Base-by-base conservation (phyloP, 2,113 vertebrate species). In the Dryoscopus gambensis region DNA sequence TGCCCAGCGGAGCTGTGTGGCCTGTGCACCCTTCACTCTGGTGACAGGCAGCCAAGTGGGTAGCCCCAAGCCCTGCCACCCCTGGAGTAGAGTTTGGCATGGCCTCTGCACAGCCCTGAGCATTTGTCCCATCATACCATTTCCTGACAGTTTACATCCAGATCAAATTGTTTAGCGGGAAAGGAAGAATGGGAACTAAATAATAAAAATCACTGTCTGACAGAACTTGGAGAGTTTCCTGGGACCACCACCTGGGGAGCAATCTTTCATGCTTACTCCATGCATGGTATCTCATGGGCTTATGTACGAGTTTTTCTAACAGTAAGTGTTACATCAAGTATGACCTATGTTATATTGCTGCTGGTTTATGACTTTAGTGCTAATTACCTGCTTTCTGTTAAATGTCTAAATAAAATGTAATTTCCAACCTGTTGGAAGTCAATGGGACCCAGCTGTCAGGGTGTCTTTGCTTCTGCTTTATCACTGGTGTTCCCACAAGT, bases 331-430 rank as follows among this genome's bases (percentile, higher is more conserved):
- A 63, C 79, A 91, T 87, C 44, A 59, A 53, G 22, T 94, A 60
- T 60, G 77, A 60, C 84, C 57, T 76, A 23, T 94, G 84, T 79
- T 82, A 40, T 65, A 53, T 73, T 83, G 59, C 63, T 63, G 50
- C 80, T 94, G 82, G 3, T 78, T 83, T 87, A 88, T 77, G 60
- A 84, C 35, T 31, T 84, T 46, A 56, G 57, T 60, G 73, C 57
- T 91, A 55, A 77, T 90, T 90, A 95, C 25, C 23, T 95, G 93
- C 60, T 93, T 94, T 97, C 84, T 84, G 89, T 96, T 86, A 70
- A 90, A 88, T 81, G 63, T 95, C 84, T 67, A 40, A 96, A 95
- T 96, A 97, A 96, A 97, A 90, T 77, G 33, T 80, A 80, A 80
- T 84, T 94, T 60, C 82, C 73, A 78, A 7, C 42, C 57, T 75